Conservation (phyloP, 2,888 invertebrate genomes). For the Cartodere bifasciata region DNA sequence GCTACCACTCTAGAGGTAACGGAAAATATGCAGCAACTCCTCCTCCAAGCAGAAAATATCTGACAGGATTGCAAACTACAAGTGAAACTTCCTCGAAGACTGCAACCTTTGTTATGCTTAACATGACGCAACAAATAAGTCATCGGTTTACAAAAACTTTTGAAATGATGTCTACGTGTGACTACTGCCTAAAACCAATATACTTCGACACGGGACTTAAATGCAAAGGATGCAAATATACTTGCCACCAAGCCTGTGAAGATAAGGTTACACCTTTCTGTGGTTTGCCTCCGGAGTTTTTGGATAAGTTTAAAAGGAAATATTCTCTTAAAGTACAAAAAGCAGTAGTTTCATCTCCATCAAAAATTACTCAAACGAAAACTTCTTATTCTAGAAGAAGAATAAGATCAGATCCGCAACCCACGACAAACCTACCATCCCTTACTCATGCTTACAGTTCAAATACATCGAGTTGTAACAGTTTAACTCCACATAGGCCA, state of each 20-base stretch:
- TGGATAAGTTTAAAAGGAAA: constrained; percentile 69
- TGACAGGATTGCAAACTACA: constrained; percentile 29
- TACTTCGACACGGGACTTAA: constrained; percentile 64
- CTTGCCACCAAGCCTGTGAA: constrained; percentile 79
- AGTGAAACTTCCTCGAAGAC: constrained; percentile 36
- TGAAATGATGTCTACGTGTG: constrained; percentile 80
- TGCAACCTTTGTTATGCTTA: constrained; percentile 41
- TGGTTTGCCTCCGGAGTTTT: constrained; percentile 74
- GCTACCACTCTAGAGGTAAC: no score
- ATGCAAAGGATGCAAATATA: constrained; percentile 92
- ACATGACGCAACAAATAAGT: constrained; percentile 81
- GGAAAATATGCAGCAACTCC: constrained; percentile 77
- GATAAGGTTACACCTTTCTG: constrained; percentile 87
- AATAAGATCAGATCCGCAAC: constrained; percentile 43
- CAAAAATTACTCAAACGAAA: no score
- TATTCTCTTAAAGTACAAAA: no score
- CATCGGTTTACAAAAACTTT: constrained; percentile 84
- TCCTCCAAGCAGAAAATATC: constrained; percentile 60
- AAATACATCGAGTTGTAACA: constrained; percentile 91
- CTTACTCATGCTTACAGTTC: constrained; percentile 78
- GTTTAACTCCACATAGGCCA: constrained; percentile 91
- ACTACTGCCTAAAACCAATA: constrained; percentile 57
- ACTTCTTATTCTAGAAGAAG: constrained; percentile 36
- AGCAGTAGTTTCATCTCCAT: no score
- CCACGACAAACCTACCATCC: constrained; percentile 41